phyloP scores from a whole-genome alignment of 1,140 invertebrate genomes.

The Saxidomus purpurata region DNA sequence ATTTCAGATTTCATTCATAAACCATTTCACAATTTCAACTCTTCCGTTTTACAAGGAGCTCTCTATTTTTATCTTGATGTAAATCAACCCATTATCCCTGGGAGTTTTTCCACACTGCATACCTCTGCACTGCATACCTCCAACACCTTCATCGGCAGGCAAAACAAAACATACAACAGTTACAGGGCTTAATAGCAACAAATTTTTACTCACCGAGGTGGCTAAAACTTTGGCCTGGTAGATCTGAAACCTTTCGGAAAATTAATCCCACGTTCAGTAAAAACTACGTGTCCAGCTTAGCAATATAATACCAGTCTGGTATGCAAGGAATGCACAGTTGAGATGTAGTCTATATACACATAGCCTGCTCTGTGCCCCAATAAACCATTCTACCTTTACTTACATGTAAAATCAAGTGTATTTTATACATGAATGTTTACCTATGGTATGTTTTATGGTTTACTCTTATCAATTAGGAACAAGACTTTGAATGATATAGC shows the following conservation, averaged over 20 bases:
- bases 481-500: neutral
- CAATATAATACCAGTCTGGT: constrained; percentile 17
- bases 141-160: neutral
- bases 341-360: constrained; percentile 26
- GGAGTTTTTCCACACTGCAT: neutral
- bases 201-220: neutral
- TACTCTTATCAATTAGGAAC: constrained; percentile 31
- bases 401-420: neutral
- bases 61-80: constrained; percentile 14
- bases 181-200: neutral
- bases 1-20: constrained; percentile 31
- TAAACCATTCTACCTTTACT: constrained; percentile 42
- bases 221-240: constrained; percentile 1
- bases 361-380: constrained; percentile 10
- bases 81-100: neutral
- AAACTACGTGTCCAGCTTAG: constrained; percentile 40
- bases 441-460: neutral
- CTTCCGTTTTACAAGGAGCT: constrained; percentile 5
- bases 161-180: neutral
- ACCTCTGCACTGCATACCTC: neutral
- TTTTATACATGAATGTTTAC: neutral
- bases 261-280: constrained; percentile 31
- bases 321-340: constrained; percentile 15
- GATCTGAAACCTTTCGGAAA: neutral
- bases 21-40: neutral